Percentiles rank a stretch among this genome's conserved stretches.
Evolutionary conservation across 2,888 invertebrate genomes (phyloP).

Genomic region (Pardosa pseudoannulata): DNA sequence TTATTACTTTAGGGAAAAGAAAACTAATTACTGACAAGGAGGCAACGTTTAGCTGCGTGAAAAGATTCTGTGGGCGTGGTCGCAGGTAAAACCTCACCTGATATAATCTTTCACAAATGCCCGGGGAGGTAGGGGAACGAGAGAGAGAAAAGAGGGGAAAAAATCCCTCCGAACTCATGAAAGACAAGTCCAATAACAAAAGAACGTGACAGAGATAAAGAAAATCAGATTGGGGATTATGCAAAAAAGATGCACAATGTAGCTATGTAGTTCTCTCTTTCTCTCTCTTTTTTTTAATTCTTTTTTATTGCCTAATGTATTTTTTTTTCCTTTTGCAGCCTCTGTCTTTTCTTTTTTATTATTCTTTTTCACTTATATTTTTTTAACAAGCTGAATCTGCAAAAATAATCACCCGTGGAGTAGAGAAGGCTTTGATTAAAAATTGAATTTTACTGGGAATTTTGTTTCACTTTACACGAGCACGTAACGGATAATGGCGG

Average conservation of each 20-base stretch:
- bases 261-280: slow-evolving; percentile 6
- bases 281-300: not conserved
- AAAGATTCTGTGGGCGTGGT: not conserved
- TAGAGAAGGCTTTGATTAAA: not conserved
- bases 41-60: not conserved
- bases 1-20: not conserved
- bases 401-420: slow-evolving; percentile 1
- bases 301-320: slow-evolving; percentile 5
- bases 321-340: not conserved
- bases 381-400: slow-evolving; percentile 1
- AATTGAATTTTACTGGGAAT: not conserved
- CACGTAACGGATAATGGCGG: not conserved
- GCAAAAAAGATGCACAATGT: slow-evolving; percentile 44
- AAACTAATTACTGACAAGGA: not conserved
- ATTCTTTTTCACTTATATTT: no score
- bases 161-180: not conserved
- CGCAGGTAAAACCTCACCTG: not conserved
- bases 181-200: slow-evolving; percentile 26
- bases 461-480: not conserved
- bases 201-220: slow-evolving; percentile 64
- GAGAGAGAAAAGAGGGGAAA: not conserved
- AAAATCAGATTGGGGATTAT: slow-evolving; percentile 53
- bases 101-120: slow-evolving; percentile 2
- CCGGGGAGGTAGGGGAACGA: not conserved
- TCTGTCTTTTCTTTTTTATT: no score